A percentile compares a stretch with the other conserved stretches of the same genome.
phyloP scores from a whole-genome alignment of 2,113 vertebrate genomes.

The Herpailurus yagouaroundi region DNA sequence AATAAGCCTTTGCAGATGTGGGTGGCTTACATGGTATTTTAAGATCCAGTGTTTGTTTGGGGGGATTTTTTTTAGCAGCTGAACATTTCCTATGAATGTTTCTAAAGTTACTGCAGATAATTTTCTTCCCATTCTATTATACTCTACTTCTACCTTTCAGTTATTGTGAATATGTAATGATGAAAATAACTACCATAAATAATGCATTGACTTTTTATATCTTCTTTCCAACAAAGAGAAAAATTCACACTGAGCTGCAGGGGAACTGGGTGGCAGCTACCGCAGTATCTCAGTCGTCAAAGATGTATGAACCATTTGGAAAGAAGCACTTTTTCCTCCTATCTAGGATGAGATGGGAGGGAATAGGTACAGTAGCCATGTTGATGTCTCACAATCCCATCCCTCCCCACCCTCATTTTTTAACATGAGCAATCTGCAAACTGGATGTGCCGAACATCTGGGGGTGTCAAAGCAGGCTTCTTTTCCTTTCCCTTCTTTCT shows the following conservation, averaged over 20 bases:
- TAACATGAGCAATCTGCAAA: background rate
- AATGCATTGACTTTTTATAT: slow-evolving; percentile 73
- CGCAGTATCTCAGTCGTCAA: slow-evolving; percentile 8
- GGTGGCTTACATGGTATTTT: slow-evolving; percentile 62
- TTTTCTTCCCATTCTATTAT: slow-evolving; percentile 63
- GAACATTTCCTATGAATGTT: slow-evolving; percentile 63
- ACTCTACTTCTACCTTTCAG: slow-evolving; percentile 67
- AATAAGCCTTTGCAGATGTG: slow-evolving; percentile 58
- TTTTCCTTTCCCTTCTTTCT: background rate
- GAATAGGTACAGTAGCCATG: background rate
- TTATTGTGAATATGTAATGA: slow-evolving; percentile 75
- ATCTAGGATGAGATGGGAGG: background rate
- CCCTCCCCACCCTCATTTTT: background rate
- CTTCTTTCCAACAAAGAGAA: slow-evolving; percentile 71
- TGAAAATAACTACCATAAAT: slow-evolving; percentile 77
- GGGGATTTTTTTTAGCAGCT: slow-evolving; percentile 48
- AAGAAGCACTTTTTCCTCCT: background rate
- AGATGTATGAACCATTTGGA: background rate
- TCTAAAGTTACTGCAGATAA: slow-evolving; percentile 46
- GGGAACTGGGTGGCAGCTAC: slow-evolving; percentile 44
- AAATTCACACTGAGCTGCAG: slow-evolving; percentile 68
- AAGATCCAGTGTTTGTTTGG: slow-evolving; percentile 53
- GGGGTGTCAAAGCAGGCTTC: background rate
- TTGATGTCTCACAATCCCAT: background rate
- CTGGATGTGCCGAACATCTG: background rate